Base-by-base conservation (phyloP, 1,140 invertebrate genomes). In the Cyclina sinensis region DNA sequence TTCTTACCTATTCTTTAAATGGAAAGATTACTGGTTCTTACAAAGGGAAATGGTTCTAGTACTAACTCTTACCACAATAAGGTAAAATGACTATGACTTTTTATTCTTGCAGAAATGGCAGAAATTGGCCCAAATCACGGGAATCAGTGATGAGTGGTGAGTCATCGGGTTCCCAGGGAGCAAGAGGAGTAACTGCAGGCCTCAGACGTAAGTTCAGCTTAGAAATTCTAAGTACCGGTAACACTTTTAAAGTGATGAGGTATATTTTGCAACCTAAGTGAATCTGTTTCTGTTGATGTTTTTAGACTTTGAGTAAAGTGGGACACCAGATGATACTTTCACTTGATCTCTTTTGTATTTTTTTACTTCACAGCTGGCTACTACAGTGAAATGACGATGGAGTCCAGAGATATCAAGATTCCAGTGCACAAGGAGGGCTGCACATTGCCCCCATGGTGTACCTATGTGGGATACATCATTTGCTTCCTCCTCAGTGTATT, bases 391-490 rank as follows among this genome's bases (percentile, higher is more conserved):
- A 84, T 90, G 73, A 90, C 78, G 9, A 86, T 90, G 83, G 89
- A 90, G 32, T 79, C 81, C 5, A 27, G 59, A 14, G 88, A 89
- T 37, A 68, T 84, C 0, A 30, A 30, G 27, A 48, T 88, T 27
- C 86, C 24, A 0, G 16, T 39, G 12, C 78, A 79, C 65, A 88
- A 90, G 39, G 78, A 39, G 80, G 90, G 85, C 78, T 94, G 92
- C 82, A 87, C 85, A 1, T 81, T 95, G 65, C 95, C 95, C 9
- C 85, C 89, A 9, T 95, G 94, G 94, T 94, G 90, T 90, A 90
- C 93, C 30, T 93, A 94, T 73, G 48, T 95, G 1, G 93, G 85
- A 0, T 94, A 95, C 86, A 83, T 90, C 3, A 70, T 95, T 18
- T 94, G 93, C 57, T 57, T 93, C 24, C 62, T 86, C 1, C 81